Evolutionary conservation across 2,888 invertebrate species (phyloP), one percentile per base, ranked within the genome.

Genomic region (Macrosiphum euphorbiae): DNA sequence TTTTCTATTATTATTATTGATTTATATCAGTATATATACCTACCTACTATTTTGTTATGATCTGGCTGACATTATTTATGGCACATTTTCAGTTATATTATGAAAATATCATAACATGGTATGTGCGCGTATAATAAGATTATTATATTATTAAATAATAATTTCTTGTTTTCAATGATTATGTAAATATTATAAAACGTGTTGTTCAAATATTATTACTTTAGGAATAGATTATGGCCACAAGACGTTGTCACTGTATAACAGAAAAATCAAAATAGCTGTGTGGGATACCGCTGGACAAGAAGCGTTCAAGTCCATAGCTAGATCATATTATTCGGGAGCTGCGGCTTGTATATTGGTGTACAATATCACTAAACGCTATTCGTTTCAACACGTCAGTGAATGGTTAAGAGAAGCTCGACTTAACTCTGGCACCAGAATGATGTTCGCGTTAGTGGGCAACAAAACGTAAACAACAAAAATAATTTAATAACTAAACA

Each of bases 241-340:
- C 24, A 90, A 99, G 97, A 99, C 99, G 94, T 98, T 99, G 95
- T 99, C 99, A 96, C 97, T 99, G 96, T 99, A 99, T 96, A 97
- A 98, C 95, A 99, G 99, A 95, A 99, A 99, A 95, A 99, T 99
- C 95, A 99, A 99, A 97, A 99, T 99, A 96, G 99, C 99, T 97
- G 99, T 99, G 95, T 99, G 99, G 99, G 99, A 99, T 96, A 99
- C 99, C 95, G 99, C 99, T 95, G 99, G 99, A 28, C 99, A 99
- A 96, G 99, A 99, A 96, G 97, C 99, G 96, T 99, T 99, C 96
- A 99, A 99, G 97, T 99, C 99, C 96, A 97, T 99, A 96, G 99
- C 99, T 95, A 99, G 99, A 61, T 99, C 99, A 99, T 99, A 99
- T 96, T 99, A 99, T 96, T 97, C 99, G 96, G 99, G 99, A 95